Base-by-base conservation (phyloP, 1,140 invertebrate genomes). In the Drosophila kanapiae region DNA sequence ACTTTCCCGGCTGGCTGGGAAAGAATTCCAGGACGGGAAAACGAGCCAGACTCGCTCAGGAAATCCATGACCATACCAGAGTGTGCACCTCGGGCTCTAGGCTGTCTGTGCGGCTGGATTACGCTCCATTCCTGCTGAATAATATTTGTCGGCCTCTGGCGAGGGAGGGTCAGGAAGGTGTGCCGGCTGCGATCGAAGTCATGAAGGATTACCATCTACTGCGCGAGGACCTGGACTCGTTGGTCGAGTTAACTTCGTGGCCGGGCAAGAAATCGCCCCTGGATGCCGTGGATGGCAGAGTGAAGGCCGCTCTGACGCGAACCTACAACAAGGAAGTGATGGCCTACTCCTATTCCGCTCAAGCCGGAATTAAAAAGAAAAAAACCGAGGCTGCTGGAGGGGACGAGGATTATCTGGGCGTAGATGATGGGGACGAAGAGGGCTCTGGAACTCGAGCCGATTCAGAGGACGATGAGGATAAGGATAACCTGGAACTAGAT, bases 1-100 rank as follows among this genome's bases (percentile, higher is more conserved):
- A 97, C 81, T 99, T 99, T 93, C 99, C 99, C 6, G 93, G 94
- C 18, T 99, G 98, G 98, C 95, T 99, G 35, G 99, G 99, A 0
- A 98, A 98, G 93, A 98, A 99, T 94, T 99, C 98, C 0, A 96
- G 94, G 57, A 94, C 95, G 56, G 95, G 93, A 75, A 99, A 99
- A 94, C 95, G 97, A 85, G 95, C 96, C 42, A 93, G 98, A 33
- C 93, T 99, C n/a, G 93, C 96, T 14, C 96, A 97, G 91, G 97
- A 98, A 92, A 93, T 99, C 56, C 95, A 96, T 69, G 94, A 95
- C 40, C 98, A 99, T 88, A 96, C 97, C 56, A 94, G 96, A 80
- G 94, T 96, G 81, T 96, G 95, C 57, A 96, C 96, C 42, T 96
- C 97, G 16, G 96, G 95, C 1, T 97, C 95, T 38, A 96, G 96